Evolutionary conservation across 2,888 invertebrate genomes (phyloP), one percentile per base, ranked within the genome.

Genomic region (Temnothorax ravouxi): DNA sequence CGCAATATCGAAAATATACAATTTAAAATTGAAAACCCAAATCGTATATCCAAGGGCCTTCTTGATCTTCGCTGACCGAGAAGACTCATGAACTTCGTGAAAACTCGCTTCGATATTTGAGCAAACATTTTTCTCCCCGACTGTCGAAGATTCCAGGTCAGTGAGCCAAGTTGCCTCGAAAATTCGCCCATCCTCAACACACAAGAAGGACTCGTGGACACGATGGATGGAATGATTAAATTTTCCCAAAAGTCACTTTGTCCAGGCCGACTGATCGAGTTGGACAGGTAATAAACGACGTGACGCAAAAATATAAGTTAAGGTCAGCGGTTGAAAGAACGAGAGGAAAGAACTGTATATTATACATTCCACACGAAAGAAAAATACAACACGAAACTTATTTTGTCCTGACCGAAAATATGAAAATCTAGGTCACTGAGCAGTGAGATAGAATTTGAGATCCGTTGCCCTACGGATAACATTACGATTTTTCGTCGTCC

Each of bases 101-200:
- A 79, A 80, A 80, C 50, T 80, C 47, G 3, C 47, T 25, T n/a
- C 59, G 13, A 72, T 79, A 59, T 72, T 69, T 83, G 80, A 83
- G 52, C 41, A 83, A 83, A 83, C 77, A 81, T 83, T 83, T 83
- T 69, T 83, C 81, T 62, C 50, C 3, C 29, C 41, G 21, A 50
- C 69, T 81, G 69, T 59, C 81, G 61, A 50, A 74, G 76, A 85
- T 88, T 89, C 87, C 87, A 84, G 90, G 85, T 89, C 90, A 86
- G 56, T 61, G 84, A 74, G 38, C 56, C 50, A 67, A 67, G 56
- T 11, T 56, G 52, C 66, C 54, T 29, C 34, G 59, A 80, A 75
- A 77, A 84, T 84, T 85, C 47, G 44, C 54, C 66, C 52, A 69
- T 77, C 38, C 21, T 75, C 77, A 44, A 74, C 61, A 52, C 34